Evolutionary conservation across 2,888 invertebrate species (phyloP).

Genomic region (Oxystoma pomonae): DNA sequence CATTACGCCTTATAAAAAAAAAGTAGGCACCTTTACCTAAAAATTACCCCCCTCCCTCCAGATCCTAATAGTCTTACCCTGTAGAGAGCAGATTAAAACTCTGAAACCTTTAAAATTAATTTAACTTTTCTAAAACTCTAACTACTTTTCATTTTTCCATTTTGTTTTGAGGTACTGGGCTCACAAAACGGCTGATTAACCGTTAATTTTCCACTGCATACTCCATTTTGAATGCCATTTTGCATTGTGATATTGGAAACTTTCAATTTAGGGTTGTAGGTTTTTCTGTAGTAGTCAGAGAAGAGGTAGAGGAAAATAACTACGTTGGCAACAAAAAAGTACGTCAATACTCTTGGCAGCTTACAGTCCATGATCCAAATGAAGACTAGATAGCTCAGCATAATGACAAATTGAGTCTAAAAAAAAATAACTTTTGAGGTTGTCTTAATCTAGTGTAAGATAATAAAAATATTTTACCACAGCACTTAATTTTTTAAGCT

Average conservation of each 20-base stretch:
- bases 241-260: neutral
- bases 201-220: neutral
- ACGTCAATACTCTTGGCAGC: slow-evolving; percentile 66
- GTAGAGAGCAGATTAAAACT: no score
- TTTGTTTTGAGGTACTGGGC: neutral
- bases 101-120: no score
- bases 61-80: no score
- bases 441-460: no score
- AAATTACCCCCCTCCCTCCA: no score
- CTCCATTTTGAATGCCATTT: neutral
- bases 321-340: slow-evolving; percentile 64
- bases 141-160: neutral
- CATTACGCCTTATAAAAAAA: no score
- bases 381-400: slow-evolving; percentile 65
- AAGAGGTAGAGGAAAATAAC: slow-evolving; percentile 73
- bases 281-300: slow-evolving; percentile 63
- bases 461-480: no score
- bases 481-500: no score
- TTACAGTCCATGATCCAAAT: slow-evolving; percentile 64
- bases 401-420: slow-evolving; percentile 71
- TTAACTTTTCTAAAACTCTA: no score
- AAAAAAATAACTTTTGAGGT: slow-evolving; percentile 29
- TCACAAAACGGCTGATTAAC: neutral
- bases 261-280: slow-evolving; percentile 32
- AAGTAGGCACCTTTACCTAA: no score